Evolutionary conservation across 2,888 invertebrate genomes (phyloP).

Genomic region (Diploptera punctata): DNA sequence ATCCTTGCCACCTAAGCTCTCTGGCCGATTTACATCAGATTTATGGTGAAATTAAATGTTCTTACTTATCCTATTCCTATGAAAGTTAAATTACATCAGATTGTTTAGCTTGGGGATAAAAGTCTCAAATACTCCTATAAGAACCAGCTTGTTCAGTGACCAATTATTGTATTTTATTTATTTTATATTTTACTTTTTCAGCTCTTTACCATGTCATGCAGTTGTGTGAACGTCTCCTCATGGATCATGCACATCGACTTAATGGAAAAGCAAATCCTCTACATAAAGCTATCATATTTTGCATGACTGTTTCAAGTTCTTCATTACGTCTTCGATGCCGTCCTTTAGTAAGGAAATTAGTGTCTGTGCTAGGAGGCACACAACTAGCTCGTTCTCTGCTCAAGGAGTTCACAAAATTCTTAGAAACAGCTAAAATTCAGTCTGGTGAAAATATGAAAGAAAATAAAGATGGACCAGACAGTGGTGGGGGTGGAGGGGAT

Average conservation of each 20-base stretch:
- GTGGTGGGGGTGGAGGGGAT: conserved; percentile 51
- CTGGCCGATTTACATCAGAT: too few species aligned
- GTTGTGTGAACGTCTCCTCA: conserved; percentile 74
- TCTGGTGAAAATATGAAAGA: conserved; percentile 54
- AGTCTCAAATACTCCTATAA: too few species aligned
- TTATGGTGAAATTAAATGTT: too few species aligned
- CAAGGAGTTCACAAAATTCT: conserved; percentile 64
- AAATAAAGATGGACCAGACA: conserved; percentile 50
- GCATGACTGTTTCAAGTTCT: conserved; percentile 68
- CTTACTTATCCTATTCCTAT: too few species aligned
- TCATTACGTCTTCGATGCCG: conserved; percentile 67
- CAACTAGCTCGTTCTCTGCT: conserved; percentile 68
- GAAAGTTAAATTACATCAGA: too few species aligned
- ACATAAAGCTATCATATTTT: conserved; percentile 73
- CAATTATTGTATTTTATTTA: too few species aligned
- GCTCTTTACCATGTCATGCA: conserved; percentile 74
- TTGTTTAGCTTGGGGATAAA: too few species aligned
- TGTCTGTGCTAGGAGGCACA: conserved; percentile 66
- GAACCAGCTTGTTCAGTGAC: too few species aligned
- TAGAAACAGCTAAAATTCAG: conserved; percentile 66
- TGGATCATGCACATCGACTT: conserved; percentile 71
- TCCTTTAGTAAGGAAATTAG: conserved; percentile 65
- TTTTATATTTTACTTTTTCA: conserved; percentile 48
- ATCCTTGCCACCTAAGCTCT: too few species aligned
- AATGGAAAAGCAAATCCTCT: conserved; percentile 70